A percentile compares a stretch with the other conserved stretches of the same genome.
Evolutionary conservation across 1,140 invertebrate genomes (phyloP).

Genomic region (Mizuhopecten yessoensis): DNA sequence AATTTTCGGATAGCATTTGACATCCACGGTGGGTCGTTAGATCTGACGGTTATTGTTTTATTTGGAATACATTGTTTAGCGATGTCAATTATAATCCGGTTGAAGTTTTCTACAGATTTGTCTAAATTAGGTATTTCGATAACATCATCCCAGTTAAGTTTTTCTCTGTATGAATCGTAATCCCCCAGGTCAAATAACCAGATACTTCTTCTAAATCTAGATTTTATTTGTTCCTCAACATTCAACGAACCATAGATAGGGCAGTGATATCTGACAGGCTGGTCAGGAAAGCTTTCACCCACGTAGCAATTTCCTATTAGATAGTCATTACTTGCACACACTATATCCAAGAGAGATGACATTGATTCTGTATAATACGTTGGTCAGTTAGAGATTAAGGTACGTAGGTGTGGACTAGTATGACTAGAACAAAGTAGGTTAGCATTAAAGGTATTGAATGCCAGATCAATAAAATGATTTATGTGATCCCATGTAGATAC

Average conservation of each 20-base stretch:
- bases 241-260: conserved; percentile 17
- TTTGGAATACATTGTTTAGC: conserved; percentile 16
- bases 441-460: conserved; percentile 39
- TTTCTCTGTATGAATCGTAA: background rate
- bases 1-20: background rate
- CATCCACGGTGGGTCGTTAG: background rate
- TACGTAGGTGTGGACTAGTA: too few species aligned
- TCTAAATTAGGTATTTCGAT: background rate
- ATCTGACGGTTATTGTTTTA: too few species aligned
- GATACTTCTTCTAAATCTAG: background rate
- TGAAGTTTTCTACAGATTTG: background rate
- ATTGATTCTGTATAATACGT: too few species aligned
- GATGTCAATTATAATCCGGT: background rate
- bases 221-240: background rate
- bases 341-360: background rate
- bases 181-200: conserved; percentile 8
- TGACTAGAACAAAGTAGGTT: too few species aligned
- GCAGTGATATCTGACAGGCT: conserved; percentile 36
- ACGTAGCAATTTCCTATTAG: background rate
- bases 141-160: background rate
- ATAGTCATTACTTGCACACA: background rate
- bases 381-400: background rate
- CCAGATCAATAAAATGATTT: conserved; percentile 45
- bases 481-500: conserved; percentile 37
- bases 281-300: background rate